phyloP scores from a whole-genome alignment of 2,888 invertebrate genomes.

The Acrocyrtus sp. region DNA sequence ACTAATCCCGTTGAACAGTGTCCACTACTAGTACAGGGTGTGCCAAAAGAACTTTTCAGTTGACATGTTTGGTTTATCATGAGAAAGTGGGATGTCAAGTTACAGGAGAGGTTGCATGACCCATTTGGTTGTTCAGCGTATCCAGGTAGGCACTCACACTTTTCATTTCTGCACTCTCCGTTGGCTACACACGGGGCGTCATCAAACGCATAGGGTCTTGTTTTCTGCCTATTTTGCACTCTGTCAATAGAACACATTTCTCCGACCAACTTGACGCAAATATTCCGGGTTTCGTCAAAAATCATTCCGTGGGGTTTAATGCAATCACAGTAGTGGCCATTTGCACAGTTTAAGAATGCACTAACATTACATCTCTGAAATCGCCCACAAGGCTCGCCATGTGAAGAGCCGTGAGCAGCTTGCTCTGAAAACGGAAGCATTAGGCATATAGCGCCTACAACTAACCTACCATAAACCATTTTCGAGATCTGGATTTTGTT shows the following conservation, averaged over 20 bases:
- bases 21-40: neutral
- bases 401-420: neutral
- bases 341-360: neutral
- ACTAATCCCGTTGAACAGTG: conserved; percentile 1
- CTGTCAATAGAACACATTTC: conserved; percentile 1
- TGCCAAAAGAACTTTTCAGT: neutral
- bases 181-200: conserved; percentile 3
- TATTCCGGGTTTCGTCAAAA: neutral
- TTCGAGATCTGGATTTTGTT: too few species aligned
- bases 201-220: too few species aligned
- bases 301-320: conserved; percentile 5
- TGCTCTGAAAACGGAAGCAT: too few species aligned
- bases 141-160: neutral
- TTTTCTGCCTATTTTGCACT: neutral
- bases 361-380: neutral
- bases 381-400: neutral
- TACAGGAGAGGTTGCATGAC: too few species aligned
- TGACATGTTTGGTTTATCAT: too few species aligned
- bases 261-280: conserved; percentile 17
- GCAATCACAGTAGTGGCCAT: neutral
- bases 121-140: conserved; percentile 12
- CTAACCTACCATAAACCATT: too few species aligned
- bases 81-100: too few species aligned
- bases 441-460: too few species aligned
- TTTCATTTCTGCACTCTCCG: neutral